Base-by-base conservation (phyloP, 1,140 invertebrate genomes). In the Ctenoplectra terminalis region DNA sequence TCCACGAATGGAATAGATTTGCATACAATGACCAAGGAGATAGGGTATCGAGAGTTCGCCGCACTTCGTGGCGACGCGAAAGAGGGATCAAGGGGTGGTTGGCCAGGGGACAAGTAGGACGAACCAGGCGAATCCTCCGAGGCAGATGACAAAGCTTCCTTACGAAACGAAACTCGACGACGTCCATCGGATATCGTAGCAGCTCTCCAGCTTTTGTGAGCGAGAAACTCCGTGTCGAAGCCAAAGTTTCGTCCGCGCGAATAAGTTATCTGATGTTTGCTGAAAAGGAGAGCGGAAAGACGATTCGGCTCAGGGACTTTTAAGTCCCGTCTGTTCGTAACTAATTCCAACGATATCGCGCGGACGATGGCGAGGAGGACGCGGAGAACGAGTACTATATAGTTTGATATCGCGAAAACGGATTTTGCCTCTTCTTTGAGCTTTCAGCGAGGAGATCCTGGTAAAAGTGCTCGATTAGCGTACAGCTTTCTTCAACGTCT, bases 21-120 rank as follows among this genome's bases (percentile, higher is more conserved):
- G 91, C 92, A 93, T 93, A 93, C 92, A 93, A 93, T 93, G 92
- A 92, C 90, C 90, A n/a, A 70, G 77, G 56, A 88, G 87, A 89
- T 89, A 89, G 82, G 85, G 58, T 82, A 87, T 80, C 85, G 85
- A 34, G 64, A 61, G 70, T 83, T 81, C 43, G 81, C 70, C 46
- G 52, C 70, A 63, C 63, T 46, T 64, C 58, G 52, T 76, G 46
- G 67, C 69, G 67, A 50, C 43, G 63, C 40, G 60, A 69, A 50
- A 66, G 26, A 60, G 63, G 63, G 23, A 70, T 50, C 48, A 8
- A 17, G 9, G 63, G 79, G 23, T 40, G 61, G 46, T 11, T 43
- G 34, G 37, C 31, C 48, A 64, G 73, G 84, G 46, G 67, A 54
- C 81, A 61, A 70, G 79, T 15, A 71, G 4, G 43, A 56, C 69